Base-by-base conservation (phyloP, 2,888 invertebrate genomes). In the Tridacna crocea region DNA sequence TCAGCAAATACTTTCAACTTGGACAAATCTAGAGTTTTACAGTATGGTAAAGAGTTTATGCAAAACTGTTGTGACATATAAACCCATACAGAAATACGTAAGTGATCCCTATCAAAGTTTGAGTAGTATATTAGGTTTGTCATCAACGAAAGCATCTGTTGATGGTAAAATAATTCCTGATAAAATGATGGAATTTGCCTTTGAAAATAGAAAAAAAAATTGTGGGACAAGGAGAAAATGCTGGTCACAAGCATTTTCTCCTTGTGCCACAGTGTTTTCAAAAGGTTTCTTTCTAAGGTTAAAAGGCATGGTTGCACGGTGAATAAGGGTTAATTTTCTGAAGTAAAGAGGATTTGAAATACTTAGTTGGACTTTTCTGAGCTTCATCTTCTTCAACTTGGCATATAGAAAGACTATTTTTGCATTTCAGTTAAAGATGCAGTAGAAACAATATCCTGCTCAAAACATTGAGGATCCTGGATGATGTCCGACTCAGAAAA, bases 401-500 rank as follows among this genome's bases (percentile, higher is more conserved):
- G 55, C 19, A 6, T 55, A 3, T 19, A 55, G 19, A 55, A 55
- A 55, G 55, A 3, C 55, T 15, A 55, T 19, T 55, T 19, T 55
- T 55, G 17, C 19, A 19, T 55, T 55, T 15, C 55, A 55, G 55
- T 55, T 55, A 55, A 19, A 15, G 19, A 55, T 55, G 55, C 55
- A 55, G 55, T 55, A 55, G 19, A 19, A 55, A 55, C 55, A 19
- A 55, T 36, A 19, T 10, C 10, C 55, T 1, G 55, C 3, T 55
- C 55, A 55, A 15, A 55, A 19, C 15, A 3, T 19, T 19, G 55
- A 55, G 17, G 55, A 15, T 15, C 19, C 17, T 55, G 55, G 55
- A 65, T 11, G 19, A 72, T 72, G 72, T 55, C 55, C 26, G 85
- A 86, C 61, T 73, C 84, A 17, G 87, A 87, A 75, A 80, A 81